Evolutionary conservation across 2,888 invertebrate genomes (phyloP).

Genomic region (Uloborus plumipes): DNA sequence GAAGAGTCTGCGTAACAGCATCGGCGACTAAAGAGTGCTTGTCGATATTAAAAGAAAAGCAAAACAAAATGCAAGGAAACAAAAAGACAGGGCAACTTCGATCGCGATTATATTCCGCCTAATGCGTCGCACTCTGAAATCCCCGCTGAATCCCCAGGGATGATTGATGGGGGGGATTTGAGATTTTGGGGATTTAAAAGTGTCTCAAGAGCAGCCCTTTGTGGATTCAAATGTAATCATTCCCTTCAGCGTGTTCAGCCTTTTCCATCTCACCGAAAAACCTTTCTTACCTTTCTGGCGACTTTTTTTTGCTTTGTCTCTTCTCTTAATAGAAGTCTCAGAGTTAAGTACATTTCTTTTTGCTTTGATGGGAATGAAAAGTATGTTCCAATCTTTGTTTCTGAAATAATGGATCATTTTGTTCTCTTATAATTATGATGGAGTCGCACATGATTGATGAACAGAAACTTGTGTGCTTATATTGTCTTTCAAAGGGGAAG

Average conservation of each 20-base stretch:
- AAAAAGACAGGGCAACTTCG: constrained; percentile 54
- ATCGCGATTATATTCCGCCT: constrained; percentile 63
- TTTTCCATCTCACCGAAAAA: constrained; percentile 36
- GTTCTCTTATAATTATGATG: not conserved
- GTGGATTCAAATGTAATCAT: constrained; percentile 65
- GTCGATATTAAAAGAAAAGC: constrained; percentile 44
- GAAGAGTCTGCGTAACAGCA: constrained; percentile 48
- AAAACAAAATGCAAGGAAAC: constrained; percentile 16
- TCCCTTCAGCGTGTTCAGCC: constrained; percentile 62
- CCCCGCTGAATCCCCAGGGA: constrained; percentile 55
- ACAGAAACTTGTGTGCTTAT: too few relatives aligned
- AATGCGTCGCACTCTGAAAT: constrained; percentile 61
- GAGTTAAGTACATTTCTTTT: constrained; percentile 56
- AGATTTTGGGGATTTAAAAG: constrained; percentile 64
- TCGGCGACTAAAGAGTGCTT: constrained; percentile 32
- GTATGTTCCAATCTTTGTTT: constrained; percentile 3
- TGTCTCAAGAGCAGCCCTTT: constrained; percentile 64
- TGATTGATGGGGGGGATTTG: constrained; percentile 59
- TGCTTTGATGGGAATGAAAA: constrained; percentile 30
- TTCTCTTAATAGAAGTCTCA: constrained; percentile 46
- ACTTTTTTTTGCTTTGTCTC: constrained; percentile 44
- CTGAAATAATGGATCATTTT: not conserved
- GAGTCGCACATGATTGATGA: too few relatives aligned
- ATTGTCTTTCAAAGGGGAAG: too few relatives aligned
- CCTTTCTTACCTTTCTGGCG: constrained; percentile 52